phyloP scores from a whole-genome alignment of 2,113 vertebrate species.

The Amblyopsis rosae region DNA sequence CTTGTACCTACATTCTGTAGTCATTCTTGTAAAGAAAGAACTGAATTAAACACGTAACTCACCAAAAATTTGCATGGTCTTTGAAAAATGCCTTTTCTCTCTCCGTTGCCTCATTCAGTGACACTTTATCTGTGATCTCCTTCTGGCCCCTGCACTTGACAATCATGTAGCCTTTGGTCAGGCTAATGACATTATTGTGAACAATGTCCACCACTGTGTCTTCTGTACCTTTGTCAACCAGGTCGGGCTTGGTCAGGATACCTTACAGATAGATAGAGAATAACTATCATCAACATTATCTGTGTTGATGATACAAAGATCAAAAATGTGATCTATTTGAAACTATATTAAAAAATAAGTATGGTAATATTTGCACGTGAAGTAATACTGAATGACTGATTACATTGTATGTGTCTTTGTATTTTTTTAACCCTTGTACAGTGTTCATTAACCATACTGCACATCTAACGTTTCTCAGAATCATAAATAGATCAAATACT shows the following conservation, averaged over 20 bases:
- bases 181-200: slow-evolving; percentile 75
- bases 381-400: too few species aligned
- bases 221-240: slow-evolving; percentile 87
- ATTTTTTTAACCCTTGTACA: too few species aligned
- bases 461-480: not conserved
- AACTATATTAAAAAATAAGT: not conserved
- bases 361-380: not conserved
- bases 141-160: slow-evolving; percentile 88
- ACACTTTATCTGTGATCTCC: slow-evolving; percentile 73
- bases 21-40: too few species aligned
- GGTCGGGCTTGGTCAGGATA: slow-evolving; percentile 89
- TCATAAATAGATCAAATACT: not conserved
- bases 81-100: slow-evolving; percentile 83
- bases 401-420: too few species aligned
- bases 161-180: slow-evolving; percentile 90
- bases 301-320: too few species aligned
- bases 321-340: too few species aligned
- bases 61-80: slow-evolving; percentile 79
- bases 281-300: too few species aligned
- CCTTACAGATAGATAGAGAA: slow-evolving; percentile 63
- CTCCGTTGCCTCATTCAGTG: slow-evolving; percentile 75
- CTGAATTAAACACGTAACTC: slow-evolving; percentile 3
- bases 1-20: too few species aligned
- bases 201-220: slow-evolving; percentile 72
- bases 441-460: too few species aligned